phyloP scores from a whole-genome alignment of 1,140 invertebrate species.

The Macrocentrus cingulum region DNA sequence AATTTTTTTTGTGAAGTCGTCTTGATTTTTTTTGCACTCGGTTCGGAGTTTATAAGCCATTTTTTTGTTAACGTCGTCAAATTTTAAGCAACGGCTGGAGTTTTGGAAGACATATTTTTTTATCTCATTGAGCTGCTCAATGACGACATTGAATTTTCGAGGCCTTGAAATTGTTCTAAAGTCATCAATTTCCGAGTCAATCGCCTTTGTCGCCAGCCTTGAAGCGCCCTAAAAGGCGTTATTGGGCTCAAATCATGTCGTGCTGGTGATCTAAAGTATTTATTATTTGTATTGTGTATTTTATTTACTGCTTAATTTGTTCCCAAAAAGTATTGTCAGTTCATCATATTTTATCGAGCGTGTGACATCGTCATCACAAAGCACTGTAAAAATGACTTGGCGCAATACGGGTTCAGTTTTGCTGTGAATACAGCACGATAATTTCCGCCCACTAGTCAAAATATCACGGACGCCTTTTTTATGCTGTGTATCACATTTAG shows the following conservation, averaged over 20 bases:
- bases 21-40: conserved; percentile 19
- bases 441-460: conserved; percentile 2
- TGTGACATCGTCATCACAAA: conserved; percentile 27
- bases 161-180: conserved; percentile 25
- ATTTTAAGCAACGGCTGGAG: conserved; percentile 11
- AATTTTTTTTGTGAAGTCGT: conserved; percentile 11
- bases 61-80: conserved; percentile 22
- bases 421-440: conserved; percentile 20
- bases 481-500: not conserved
- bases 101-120: not conserved
- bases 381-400: conserved; percentile 24
- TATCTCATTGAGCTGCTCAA: conserved; percentile 18
- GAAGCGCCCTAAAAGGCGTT: conserved; percentile 28
- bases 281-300: no score
- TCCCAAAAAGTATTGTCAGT: conserved; percentile 32
- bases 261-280: conserved; percentile 22
- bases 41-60: not conserved
- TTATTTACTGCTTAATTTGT: conserved; percentile 34
- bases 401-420: conserved; percentile 21
- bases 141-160: conserved; percentile 12
- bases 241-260: conserved; percentile 27
- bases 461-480: no score
- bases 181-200: conserved; percentile 18
- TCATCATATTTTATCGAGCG: conserved; percentile 31
- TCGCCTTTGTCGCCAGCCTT: conserved; percentile 18